Evolutionary conservation across 2,888 invertebrate genomes (phyloP).

Genomic region (Clusia tigrina): DNA sequence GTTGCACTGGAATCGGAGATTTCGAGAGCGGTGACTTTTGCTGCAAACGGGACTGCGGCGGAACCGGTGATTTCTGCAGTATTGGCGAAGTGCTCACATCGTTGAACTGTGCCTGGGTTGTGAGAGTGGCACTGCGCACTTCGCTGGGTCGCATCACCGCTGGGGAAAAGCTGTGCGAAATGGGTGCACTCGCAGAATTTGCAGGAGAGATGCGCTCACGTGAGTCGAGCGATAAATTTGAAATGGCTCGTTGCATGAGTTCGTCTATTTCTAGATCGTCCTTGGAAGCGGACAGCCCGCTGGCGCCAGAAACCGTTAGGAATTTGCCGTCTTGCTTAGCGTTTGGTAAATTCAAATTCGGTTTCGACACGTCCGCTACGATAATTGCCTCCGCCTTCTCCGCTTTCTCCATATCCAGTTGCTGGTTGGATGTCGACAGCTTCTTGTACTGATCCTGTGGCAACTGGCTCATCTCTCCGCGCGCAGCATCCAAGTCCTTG

Average conservation of each 20-base stretch:
- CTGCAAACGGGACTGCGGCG: constrained; percentile 25
- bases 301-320: constrained; percentile 44
- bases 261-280: constrained; percentile 65
- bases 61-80: constrained; percentile 55
- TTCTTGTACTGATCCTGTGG: constrained; percentile 52
- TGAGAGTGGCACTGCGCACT: constrained; percentile 25
- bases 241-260: constrained; percentile 64
- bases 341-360: constrained; percentile 25
- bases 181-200: constrained; percentile 39
- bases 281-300: constrained; percentile 47
- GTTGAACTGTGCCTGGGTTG: constrained; percentile 53
- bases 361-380: constrained; percentile 9
- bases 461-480: constrained; percentile 33
- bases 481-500: constrained; percentile 45
- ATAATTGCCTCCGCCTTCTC: constrained; percentile 29
- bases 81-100: constrained; percentile 64
- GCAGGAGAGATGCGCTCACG: constrained; percentile 62
- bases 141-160: constrained; percentile 14
- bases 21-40: constrained; percentile 45
- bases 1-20: constrained; percentile 64
- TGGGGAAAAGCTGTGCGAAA: constrained; percentile 36
- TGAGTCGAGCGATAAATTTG: constrained; percentile 63
- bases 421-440: constrained; percentile 50
- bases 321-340: constrained; percentile 53
- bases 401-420: constrained; percentile 38